Evolutionary conservation across 2,797 vertebrate species (phyloP).

Genomic region (Scyliorhinus canicula): DNA sequence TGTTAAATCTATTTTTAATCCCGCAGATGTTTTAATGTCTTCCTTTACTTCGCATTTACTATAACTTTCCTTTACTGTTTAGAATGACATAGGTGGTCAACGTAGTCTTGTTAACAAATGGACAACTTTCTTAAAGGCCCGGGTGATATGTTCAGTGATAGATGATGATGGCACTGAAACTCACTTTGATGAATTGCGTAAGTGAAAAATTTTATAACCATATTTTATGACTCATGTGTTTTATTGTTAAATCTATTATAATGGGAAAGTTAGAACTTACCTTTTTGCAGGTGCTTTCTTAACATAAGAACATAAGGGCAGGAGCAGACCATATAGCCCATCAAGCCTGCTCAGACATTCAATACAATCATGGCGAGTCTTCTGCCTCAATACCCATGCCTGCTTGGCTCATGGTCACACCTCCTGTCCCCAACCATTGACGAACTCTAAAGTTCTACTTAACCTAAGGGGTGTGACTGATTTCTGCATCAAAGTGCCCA

Average conservation of each 20-base stretch:
- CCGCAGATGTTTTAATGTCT: not conserved
- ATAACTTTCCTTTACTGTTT: slow-evolving; percentile 45
- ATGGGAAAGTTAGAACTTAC: not conserved
- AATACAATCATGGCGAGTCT: too few species aligned
- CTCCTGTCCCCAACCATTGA: too few species aligned
- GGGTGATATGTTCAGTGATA: slow-evolving; percentile 90
- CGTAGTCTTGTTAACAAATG: slow-evolving; percentile 96
- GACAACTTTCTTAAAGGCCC: slow-evolving; percentile 93
- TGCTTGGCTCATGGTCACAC: too few species aligned
- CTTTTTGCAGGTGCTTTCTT: not conserved
- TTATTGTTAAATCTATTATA: not conserved
- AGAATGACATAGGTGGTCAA: slow-evolving; percentile 92
- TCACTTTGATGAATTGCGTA: slow-evolving; percentile 91
- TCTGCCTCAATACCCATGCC: too few species aligned
- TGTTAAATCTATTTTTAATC: not conserved
- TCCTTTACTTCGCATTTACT: not conserved
- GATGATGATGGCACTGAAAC: slow-evolving; percentile 94
- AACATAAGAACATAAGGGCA: not conserved
- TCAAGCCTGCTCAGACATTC: too few species aligned
- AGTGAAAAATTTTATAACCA: slow-evolving; percentile 38
- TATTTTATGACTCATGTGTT: not conserved
- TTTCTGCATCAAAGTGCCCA: too few species aligned
- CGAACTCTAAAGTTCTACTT: too few species aligned
- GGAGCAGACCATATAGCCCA: too few species aligned
- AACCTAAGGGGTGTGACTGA: too few species aligned